Conservation (phyloP, 1,140 invertebrate species). For the Eueides isabella region DNA sequence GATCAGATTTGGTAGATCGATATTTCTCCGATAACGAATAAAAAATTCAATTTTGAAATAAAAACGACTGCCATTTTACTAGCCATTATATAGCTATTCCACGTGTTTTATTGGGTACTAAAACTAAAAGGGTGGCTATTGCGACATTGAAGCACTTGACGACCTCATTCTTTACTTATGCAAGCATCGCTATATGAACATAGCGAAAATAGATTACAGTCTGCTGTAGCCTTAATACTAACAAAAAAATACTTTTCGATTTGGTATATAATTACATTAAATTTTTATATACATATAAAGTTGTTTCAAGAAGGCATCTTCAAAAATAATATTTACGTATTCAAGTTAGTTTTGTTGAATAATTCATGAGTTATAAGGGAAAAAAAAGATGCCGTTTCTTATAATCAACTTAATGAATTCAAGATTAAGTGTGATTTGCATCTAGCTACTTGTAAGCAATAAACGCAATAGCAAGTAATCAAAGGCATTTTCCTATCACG, state of each 20-base stretch:
- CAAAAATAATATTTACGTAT: neutral
- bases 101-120: slow-evolving; percentile 67
- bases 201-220: slow-evolving; percentile 23
- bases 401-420: neutral
- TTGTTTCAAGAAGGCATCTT: neutral
- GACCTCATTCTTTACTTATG: slow-evolving; percentile 52
- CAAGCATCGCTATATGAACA: slow-evolving; percentile 40
- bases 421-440: neutral
- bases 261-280: neutral
- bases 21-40: slow-evolving; percentile 10
- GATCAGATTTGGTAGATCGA: neutral
- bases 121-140: slow-evolving; percentile 76
- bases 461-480: slow-evolving; percentile 18
- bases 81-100: slow-evolving; percentile 55
- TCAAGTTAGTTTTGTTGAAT: neutral
- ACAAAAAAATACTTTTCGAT: neutral
- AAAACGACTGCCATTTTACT: slow-evolving; percentile 43
- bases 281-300: neutral
- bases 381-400: neutral
- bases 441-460: slow-evolving; percentile 26
- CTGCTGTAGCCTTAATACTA: neutral
- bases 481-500: slow-evolving; percentile 22
- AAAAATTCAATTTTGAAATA: slow-evolving; percentile 24
- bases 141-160: slow-evolving; percentile 60
- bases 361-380: neutral